Evolutionary conservation across 2,888 invertebrate genomes (phyloP), one percentile per base, ranked within the genome.

Genomic region (Stenodera caucasica): DNA sequence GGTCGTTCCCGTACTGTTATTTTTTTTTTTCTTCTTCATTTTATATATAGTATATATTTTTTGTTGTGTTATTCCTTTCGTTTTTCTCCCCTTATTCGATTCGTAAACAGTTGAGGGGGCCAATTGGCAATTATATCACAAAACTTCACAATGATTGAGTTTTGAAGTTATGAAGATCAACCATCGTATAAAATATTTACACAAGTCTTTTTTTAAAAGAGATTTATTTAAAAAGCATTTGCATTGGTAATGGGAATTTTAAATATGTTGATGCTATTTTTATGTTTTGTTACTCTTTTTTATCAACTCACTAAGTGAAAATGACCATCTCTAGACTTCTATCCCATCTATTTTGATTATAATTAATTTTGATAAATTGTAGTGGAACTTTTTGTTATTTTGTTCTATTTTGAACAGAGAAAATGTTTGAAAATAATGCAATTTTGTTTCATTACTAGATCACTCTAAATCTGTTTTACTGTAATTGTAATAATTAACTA

Each of bases 401-500:
- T 45, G 18, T 45, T 45, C 11, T 18, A 18, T 7, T 11, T 40
- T 2, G 21, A 45, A 45, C 11, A 45, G 8, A 18, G 8, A 37
- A 5, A 7, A 7, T 37, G 15, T 37, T 40, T 14, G 15, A 45
- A 45, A 35, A 45, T 21, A 23, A 23, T 45, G 21, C 45, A 23
- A 23, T 45, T 23, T 54, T 53, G 55, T 53, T 51, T 53, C 40
- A 45, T 57, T 53, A 50, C 40, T 11, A 49, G 45, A 50, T 53
- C 23, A 33, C 45, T 37, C 30, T 60, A 33, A n/a, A 32, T 40
- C 54, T 52, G 66, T 60, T 57, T 66, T 57, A 60, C 61, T 67
- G 66, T 67, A 70, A 70, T 68, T 69, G 69, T 67, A 70, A 67
- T 71, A 68, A 71, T 71, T 71, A 71, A 67, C 68, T 66, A 67